Conservation (phyloP, 2,113 vertebrate species). For the Penelope pileata region DNA sequence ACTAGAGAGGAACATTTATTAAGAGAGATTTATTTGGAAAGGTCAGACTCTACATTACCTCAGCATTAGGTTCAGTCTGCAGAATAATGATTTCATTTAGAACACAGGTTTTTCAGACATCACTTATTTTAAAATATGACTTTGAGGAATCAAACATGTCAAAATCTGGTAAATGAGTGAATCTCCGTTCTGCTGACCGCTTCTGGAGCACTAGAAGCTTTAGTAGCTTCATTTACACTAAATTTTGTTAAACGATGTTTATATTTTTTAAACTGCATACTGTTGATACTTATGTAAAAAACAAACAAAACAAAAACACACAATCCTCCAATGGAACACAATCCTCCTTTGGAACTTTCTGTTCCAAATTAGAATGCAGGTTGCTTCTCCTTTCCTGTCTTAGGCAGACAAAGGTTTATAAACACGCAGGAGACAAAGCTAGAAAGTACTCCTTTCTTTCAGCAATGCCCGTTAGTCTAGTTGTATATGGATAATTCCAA, state of each 20-base stretch:
- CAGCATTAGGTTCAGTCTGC: constrained; percentile 55
- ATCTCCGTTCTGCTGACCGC: neutral
- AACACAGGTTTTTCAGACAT: neutral
- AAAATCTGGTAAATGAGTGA: neutral
- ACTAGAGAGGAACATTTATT: constrained; percentile 35
- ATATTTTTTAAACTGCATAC: too few species aligned
- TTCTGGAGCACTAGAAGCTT: neutral
- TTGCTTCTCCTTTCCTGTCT: neutral
- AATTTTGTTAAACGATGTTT: neutral
- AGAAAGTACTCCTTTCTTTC: neutral
- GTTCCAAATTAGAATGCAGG: neutral
- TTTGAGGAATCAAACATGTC: neutral
- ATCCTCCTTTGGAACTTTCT: neutral
- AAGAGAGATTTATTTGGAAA: constrained; percentile 61
- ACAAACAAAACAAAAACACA: neutral
- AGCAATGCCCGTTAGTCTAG: neutral
- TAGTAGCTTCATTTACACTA: neutral
- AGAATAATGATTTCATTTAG: constrained; percentile 66
- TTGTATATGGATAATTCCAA: neutral
- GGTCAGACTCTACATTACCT: constrained; percentile 61
- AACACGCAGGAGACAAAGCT: neutral
- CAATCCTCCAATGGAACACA: neutral
- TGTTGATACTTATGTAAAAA: neutral
- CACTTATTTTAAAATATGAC: constrained; percentile 12
- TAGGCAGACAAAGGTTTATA: neutral